Conservation (phyloP, 1,140 invertebrate species). For the Scaptomyza montana region DNA sequence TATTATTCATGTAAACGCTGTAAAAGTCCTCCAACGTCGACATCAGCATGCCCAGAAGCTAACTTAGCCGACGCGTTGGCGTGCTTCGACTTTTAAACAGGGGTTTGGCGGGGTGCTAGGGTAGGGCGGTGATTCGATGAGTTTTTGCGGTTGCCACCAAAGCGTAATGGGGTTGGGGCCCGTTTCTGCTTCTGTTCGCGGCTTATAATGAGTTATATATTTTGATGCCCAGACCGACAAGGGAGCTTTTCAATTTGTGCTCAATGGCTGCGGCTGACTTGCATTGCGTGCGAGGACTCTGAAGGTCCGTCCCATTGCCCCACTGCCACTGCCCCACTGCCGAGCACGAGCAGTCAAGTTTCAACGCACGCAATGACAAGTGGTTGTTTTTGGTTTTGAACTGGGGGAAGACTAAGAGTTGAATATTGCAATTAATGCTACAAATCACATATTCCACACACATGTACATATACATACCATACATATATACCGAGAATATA, state of each 20-base stretch:
- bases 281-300: slow-evolving; percentile 41
- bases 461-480: too few species aligned
- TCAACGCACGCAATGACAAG: slow-evolving; percentile 19
- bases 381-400: neutral
- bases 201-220: slow-evolving; percentile 54
- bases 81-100: slow-evolving; percentile 77
- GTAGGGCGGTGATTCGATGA: neutral
- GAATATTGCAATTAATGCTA: slow-evolving; percentile 32
- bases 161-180: neutral
- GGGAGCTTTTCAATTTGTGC: slow-evolving; percentile 46
- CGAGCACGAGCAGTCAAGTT: neutral
- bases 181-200: slow-evolving; percentile 5
- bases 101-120: slow-evolving; percentile 20
- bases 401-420: slow-evolving; percentile 3
- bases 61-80: slow-evolving; percentile 68
- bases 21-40: slow-evolving; percentile 67
- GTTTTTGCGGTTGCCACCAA: neutral
- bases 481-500: too few species aligned
- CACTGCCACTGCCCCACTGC: too few species aligned
- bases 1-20: slow-evolving; percentile 77
- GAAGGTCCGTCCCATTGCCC: neutral
- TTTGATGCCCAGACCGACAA: slow-evolving; percentile 37
- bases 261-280: slow-evolving; percentile 42
- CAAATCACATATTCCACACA: slow-evolving; percentile 10
- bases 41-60: slow-evolving; percentile 62